These are phyloP conservation scores for Carcharodon carcharias DNA, from an alignment of 2,797 vertebrate genomes.

Conservation along the genomic window DNA sequence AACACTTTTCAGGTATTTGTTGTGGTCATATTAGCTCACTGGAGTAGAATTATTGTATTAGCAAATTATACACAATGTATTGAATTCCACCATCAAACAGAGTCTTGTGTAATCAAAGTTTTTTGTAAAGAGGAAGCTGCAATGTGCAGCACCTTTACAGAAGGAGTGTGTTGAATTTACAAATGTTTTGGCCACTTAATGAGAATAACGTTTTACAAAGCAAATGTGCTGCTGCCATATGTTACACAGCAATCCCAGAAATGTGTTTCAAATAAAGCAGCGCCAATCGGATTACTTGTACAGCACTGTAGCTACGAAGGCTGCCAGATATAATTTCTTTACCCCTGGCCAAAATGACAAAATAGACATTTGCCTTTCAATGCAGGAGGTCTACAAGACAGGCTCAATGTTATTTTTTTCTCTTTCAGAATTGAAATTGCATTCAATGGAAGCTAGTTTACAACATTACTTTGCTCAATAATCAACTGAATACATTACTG, in stretches of 20 bases:
- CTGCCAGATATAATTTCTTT: background rate
- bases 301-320: background rate
- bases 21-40: background rate
- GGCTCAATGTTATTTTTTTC: background rate
- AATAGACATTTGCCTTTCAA: background rate
- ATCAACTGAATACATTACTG: background rate
- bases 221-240: background rate
- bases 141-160: background rate
- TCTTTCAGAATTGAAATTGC: background rate
- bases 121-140: background rate
- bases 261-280: too few relatives aligned
- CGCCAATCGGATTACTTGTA: background rate
- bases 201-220: background rate
- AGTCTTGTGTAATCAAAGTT: background rate
- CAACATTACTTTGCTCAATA: background rate
- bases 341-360: background rate
- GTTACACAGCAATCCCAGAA: background rate
- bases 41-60: background rate
- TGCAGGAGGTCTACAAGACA: background rate
- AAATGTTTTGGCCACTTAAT: background rate
- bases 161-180: background rate
- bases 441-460: constrained; percentile 2
- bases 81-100: background rate
- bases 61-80: background rate
- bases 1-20: background rate